Percentiles rank a stretch among this genome's conserved stretches.
These are phyloP conservation scores for Lucilia cuprina DNA, from an alignment of 1,140 invertebrate species.

Conservation along the genomic window DNA sequence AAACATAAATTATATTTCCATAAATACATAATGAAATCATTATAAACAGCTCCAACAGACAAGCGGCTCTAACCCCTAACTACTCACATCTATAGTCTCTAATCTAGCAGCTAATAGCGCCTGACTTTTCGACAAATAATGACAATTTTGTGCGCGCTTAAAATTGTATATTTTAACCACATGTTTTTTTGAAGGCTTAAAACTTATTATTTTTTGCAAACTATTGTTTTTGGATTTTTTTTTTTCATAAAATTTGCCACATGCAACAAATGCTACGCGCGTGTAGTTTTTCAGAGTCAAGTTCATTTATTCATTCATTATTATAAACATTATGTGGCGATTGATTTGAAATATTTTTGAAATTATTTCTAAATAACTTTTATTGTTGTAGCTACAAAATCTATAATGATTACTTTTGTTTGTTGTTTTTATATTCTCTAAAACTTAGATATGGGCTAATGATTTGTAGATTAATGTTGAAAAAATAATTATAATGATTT, in stretches of 20 bases:
- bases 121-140: background rate
- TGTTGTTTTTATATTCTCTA: background rate
- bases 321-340: background rate
- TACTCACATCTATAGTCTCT: background rate
- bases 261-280: slow-evolving; percentile 22
- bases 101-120: background rate
- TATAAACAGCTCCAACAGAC: background rate
- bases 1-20: background rate
- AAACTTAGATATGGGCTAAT: slow-evolving; percentile 9
- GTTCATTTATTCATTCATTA: slow-evolving; percentile 17
- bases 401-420: background rate
- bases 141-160: background rate
- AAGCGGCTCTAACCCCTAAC: too few relatives aligned
- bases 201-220: too few relatives aligned
- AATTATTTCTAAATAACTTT: background rate
- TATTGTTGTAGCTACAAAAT: background rate
- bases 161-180: slow-evolving; percentile 8
- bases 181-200: background rate
- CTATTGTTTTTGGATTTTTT: background rate
- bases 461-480: background rate
- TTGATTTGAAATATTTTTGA: slow-evolving; percentile 12
- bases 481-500: background rate
- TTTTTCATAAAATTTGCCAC: background rate
- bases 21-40: background rate
- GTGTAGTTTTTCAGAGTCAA: slow-evolving; percentile 23